Evolutionary conservation across 2,113 vertebrate species (phyloP), one percentile per base, ranked within the genome.

Genomic region (Polypterus senegalus): DNA sequence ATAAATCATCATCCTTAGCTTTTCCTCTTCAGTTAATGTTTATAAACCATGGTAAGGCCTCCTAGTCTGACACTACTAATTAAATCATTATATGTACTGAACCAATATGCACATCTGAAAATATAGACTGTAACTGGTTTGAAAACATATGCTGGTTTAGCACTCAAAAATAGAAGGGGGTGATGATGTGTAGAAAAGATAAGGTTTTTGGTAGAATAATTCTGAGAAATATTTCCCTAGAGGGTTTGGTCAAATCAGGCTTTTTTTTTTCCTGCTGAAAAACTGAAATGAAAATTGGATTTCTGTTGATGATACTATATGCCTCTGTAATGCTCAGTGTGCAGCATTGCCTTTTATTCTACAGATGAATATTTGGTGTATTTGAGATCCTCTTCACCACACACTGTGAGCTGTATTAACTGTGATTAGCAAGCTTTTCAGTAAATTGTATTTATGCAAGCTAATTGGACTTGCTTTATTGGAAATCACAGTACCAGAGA

Each of bases 111-210:
- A 7, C 27, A 3, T 11, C 45, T 48, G 4, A 55, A 45, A 51
- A 8, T 6, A 45, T n/a, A n/a, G 51, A 53, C 56, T 59, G 47
- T n/a, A 8, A 9, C 51, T 44, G 63, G 6, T 61, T 70, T 52
- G 27, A 64, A 58, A 62, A 62, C 66, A 68, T 70, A 68, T 63
- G 69, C 59, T 71, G 69, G 63, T 63, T 67, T 71, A 27, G 27
- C 27, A 27, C 27, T 27, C 27, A 27, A 27, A 27, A 27, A 27
- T 27, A 27, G 27, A 27, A 27, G 27, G 27, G 27, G 27, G 27
- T 27, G 27, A 27, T 27, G 27, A 27, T 27, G 27, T 27, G 27
- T 27, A 27, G 27, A 27, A 27, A 27, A 27, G 27, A 27, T 27
- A 27, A 27, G 27, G 27, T 27, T 27, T 27, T 27, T 27, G 27